A percentile compares a stretch with the other conserved stretches of the same genome.
Evolutionary conservation across 2,797 vertebrate genomes (phyloP).

Genomic region (Sternarchorhynchus goeldii): DNA sequence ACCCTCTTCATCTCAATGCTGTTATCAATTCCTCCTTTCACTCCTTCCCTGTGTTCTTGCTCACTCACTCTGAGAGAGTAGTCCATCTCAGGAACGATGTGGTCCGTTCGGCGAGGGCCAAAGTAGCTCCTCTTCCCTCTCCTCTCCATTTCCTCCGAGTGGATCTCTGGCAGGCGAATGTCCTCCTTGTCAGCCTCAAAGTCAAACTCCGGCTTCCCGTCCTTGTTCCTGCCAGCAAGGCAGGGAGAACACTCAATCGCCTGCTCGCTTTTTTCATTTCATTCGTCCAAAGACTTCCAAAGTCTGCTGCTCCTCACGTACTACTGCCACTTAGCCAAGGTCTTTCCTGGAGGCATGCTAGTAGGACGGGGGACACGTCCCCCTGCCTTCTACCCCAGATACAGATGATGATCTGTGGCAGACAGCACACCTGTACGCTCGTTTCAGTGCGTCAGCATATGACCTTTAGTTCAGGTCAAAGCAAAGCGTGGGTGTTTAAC

Average conservation of each 20-base stretch:
- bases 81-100: constrained; percentile 76
- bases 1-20: not conserved
- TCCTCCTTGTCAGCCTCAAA: constrained; percentile 77
- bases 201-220: constrained; percentile 81
- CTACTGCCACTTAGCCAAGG: not conserved
- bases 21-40: not conserved
- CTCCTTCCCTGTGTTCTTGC: not conserved
- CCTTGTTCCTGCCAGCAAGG: constrained; percentile 74
- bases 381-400: not conserved
- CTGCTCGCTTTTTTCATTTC: not conserved
- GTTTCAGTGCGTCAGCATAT: not conserved
- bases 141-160: constrained; percentile 67
- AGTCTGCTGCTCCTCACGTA: not conserved
- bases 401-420: too few species aligned
- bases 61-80: constrained; percentile 82
- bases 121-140: constrained; percentile 61
- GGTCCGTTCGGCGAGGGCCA: constrained; percentile 63
- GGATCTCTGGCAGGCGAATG: constrained; percentile 77
- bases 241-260: not conserved
- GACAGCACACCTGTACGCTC: too few species aligned
- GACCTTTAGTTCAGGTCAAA: not conserved
- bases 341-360: not conserved
- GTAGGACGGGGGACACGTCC: too few species aligned
- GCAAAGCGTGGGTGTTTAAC: not conserved
- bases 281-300: not conserved